phyloP scores from a whole-genome alignment of 2,113 vertebrate genomes.

The Puffinus mauretanicus region DNA sequence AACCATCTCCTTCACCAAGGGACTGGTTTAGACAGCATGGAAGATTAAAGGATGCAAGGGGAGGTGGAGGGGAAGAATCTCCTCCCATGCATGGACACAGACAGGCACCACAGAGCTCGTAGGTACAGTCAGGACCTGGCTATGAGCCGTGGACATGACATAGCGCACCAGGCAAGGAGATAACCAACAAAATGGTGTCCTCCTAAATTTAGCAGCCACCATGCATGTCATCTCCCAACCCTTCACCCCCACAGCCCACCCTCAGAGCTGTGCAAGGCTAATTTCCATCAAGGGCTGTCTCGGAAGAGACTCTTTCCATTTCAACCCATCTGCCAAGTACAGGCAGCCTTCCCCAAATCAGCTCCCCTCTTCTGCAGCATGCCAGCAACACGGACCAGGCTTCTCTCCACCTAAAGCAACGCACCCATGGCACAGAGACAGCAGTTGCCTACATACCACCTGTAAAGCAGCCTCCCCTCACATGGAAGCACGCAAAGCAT shows the following conservation, averaged over 20 bases:
- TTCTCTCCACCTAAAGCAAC: background rate
- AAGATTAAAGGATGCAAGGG: background rate
- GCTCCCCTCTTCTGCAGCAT: background rate
- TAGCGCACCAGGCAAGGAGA: background rate
- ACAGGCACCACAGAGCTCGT: background rate
- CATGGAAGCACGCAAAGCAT: background rate
- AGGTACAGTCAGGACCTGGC: background rate
- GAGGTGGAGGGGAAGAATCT: background rate
- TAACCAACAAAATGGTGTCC: background rate
- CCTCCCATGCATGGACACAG: background rate
- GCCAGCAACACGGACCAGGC: background rate
- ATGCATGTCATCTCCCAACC: background rate
- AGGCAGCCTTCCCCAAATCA: background rate
- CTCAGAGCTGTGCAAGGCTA: background rate
- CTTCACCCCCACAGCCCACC: background rate
- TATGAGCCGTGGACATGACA: background rate
- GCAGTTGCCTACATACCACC: background rate
- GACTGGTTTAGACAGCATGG: background rate
- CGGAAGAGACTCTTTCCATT: background rate
- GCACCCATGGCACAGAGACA: background rate
- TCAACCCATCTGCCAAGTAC: background rate
- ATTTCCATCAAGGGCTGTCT: background rate
- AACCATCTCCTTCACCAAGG: background rate
- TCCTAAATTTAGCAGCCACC: background rate
- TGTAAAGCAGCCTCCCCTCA: background rate